Evolutionary conservation across 2,888 invertebrate species (phyloP).

Genomic region (Apomyelois bistriatella): DNA sequence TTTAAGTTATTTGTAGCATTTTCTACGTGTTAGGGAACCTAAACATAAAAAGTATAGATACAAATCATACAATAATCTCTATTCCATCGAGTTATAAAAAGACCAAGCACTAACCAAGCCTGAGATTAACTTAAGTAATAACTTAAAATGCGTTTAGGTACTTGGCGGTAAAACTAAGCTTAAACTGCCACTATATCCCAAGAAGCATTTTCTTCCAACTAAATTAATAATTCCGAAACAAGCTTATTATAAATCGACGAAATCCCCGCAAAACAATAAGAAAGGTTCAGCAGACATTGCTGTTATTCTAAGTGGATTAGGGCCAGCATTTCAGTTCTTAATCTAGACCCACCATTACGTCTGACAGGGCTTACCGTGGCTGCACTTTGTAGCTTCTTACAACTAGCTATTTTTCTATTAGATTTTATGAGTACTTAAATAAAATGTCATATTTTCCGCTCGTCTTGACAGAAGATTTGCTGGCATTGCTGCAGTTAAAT

Average conservation of each 20-base stretch:
- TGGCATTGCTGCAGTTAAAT: background rate
- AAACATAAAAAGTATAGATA: background rate
- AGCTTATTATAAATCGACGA: conserved; percentile 50
- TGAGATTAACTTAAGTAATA: too few species aligned
- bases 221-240: conserved; percentile 6
- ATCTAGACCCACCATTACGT: conserved; percentile 66
- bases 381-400: conserved; percentile 51
- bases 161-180: too few species aligned
- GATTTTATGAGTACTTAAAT: background rate
- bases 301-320: conserved; percentile 78
- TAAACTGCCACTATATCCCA: background rate
- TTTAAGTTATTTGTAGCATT: too few species aligned
- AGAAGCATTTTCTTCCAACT: conserved; percentile 20
- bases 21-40: too few species aligned
- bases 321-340: conserved; percentile 73
- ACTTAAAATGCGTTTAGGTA: too few species aligned
- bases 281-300: conserved; percentile 56
- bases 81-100: too few species aligned
- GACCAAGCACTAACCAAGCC: too few species aligned
- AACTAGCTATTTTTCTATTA: conserved; percentile 20
- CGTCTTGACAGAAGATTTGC: background rate
- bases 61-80: background rate
- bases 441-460: conserved; percentile 1
- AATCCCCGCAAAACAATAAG: conserved; percentile 59
- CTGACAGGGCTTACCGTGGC: conserved; percentile 55